phyloP scores from a whole-genome alignment of 1,140 invertebrate species.

The Rhopalosiphum maidis region DNA sequence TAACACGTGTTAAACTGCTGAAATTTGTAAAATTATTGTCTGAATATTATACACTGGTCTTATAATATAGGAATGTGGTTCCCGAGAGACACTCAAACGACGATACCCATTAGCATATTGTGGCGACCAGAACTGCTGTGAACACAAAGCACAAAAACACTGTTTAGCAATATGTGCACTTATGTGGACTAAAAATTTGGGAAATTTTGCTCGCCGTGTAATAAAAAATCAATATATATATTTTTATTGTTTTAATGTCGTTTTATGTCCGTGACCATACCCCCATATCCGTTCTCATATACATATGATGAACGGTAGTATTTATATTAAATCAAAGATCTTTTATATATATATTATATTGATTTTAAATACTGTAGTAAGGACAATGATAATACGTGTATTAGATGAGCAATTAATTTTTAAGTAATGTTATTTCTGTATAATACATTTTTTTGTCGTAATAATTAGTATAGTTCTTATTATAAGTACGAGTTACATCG shows the following conservation, averaged over 20 bases:
- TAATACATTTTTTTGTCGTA: background rate
- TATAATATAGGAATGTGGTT: background rate
- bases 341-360: too few species aligned
- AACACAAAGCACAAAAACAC: background rate
- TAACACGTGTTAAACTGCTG: background rate
- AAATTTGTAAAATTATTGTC: background rate
- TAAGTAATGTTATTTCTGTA: background rate
- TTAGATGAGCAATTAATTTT: background rate
- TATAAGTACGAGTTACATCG: background rate
- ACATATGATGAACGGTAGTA: background rate
- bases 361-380: too few species aligned
- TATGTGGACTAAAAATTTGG: background rate
- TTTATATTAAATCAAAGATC: background rate
- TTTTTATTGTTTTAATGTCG: background rate
- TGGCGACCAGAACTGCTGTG: background rate
- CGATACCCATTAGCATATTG: background rate
- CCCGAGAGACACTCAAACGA: background rate
- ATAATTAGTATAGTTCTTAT: background rate
- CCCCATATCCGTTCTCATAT: too few species aligned
- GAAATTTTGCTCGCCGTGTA: background rate
- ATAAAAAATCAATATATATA: background rate
- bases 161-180: background rate
- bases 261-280: fast-evolving
- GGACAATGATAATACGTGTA: background rate
- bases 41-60: too few species aligned